These are phyloP conservation scores for Sigmodon hispidus DNA, from an alignment of 2,113 vertebrate genomes.

Conservation along the genomic window DNA sequence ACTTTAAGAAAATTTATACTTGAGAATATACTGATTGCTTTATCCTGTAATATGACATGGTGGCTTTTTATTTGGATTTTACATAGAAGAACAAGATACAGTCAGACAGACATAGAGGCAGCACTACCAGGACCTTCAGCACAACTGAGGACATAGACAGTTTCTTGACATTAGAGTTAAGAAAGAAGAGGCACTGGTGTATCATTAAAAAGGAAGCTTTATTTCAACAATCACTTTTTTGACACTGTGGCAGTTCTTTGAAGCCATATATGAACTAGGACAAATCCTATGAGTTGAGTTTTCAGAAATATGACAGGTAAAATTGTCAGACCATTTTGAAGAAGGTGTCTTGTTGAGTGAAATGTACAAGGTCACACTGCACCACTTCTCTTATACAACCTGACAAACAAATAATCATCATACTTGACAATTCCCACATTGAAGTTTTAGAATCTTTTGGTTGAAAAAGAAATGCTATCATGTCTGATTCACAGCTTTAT, in stretches of 20 bases:
- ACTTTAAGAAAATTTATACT: not conserved
- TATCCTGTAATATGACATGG: not conserved
- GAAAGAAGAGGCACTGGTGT: not conserved
- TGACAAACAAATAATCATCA: not conserved
- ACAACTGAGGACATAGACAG: not conserved
- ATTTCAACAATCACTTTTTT: not conserved
- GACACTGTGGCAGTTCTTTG: not conserved
- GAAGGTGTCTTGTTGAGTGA: not conserved
- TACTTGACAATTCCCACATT: not conserved
- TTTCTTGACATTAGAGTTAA: constrained; percentile 1
- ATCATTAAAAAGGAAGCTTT: not conserved
- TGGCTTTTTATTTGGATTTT: constrained; percentile 3
- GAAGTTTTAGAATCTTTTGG: not conserved
- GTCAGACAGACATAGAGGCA: not conserved
- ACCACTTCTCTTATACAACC: not conserved
- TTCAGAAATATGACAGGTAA: not conserved
- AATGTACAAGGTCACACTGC: not conserved
- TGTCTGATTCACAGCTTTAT: not conserved
- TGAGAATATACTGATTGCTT: not conserved
- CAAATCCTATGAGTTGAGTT: not conserved
- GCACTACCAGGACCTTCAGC: not conserved
- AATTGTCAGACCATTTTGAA: not conserved
- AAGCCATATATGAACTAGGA: not conserved
- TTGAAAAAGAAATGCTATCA: not conserved
- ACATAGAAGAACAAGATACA: not conserved